A percentile compares a stretch with the other conserved stretches of the same genome.
phyloP scores from a whole-genome alignment of 1,140 invertebrate species.

The Hestina assimilis region DNA sequence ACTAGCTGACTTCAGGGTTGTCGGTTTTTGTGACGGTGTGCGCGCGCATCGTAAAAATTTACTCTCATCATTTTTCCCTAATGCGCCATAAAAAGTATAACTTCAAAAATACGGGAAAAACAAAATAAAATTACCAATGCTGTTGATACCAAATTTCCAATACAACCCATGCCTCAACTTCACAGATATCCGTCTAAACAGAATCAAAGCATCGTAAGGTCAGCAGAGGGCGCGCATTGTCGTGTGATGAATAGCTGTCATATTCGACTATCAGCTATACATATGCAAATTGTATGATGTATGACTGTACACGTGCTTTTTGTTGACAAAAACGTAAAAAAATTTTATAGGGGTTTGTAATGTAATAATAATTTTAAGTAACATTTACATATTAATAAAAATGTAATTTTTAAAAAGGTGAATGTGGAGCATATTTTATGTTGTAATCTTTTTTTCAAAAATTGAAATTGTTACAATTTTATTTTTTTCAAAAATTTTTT shows the following conservation, averaged over 20 bases:
- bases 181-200: slow-evolving; percentile 32
- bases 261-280: slow-evolving; percentile 55
- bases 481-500: too few relatives aligned
- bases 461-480: too few relatives aligned
- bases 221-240: slow-evolving; percentile 50
- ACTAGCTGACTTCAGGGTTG: too few relatives aligned
- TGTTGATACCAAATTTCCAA: not conserved
- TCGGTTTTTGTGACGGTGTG: too few relatives aligned
- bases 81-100: too few relatives aligned
- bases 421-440: too few relatives aligned
- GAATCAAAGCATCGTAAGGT: slow-evolving; percentile 40
- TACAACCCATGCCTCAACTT: not conserved
- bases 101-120: too few relatives aligned
- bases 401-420: too few relatives aligned
- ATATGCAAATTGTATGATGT: slow-evolving; percentile 58
- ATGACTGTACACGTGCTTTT: slow-evolving; percentile 39
- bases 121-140: not conserved
- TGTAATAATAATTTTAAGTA: slow-evolving; percentile 9
- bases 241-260: slow-evolving; percentile 64
- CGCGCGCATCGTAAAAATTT: too few relatives aligned
- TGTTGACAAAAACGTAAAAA: slow-evolving; percentile 40
- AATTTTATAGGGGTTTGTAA: slow-evolving; percentile 30
- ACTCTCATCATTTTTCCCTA: too few relatives aligned
- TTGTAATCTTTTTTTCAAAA: too few relatives aligned
- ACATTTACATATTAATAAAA: not conserved